Conservation (phyloP, 2,888 invertebrate genomes). For the Xestobium rufovillosum region DNA sequence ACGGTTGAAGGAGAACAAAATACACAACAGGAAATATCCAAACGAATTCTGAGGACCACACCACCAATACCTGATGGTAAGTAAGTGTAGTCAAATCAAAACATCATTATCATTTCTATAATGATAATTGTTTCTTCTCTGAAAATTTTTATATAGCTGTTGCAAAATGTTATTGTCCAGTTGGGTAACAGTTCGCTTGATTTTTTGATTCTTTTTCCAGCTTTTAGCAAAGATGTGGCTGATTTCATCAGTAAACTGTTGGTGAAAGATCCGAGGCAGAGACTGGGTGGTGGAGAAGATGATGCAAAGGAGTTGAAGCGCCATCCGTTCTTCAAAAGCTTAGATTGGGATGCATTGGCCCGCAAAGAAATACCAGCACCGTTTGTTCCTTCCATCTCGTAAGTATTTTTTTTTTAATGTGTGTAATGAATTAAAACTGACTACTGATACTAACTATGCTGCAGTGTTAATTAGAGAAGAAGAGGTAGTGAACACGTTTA, state of each 20-base stretch:
- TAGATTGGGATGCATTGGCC: constrained; percentile 80
- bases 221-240: constrained; percentile 62
- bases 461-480: too few relatives aligned
- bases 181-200: too few relatives aligned
- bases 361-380: constrained; percentile 75
- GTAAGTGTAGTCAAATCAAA: constrained; percentile 16
- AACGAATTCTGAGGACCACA: constrained; percentile 77
- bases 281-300: constrained; percentile 77
- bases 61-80: constrained; percentile 79
- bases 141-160: too few relatives aligned
- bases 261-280: constrained; percentile 80
- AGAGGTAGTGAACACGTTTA: too few relatives aligned
- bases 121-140: too few relatives aligned
- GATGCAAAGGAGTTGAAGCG: constrained; percentile 86
- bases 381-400: constrained; percentile 76
- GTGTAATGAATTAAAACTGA: constrained; percentile 1
- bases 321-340: constrained; percentile 78
- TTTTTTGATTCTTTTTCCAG: too few relatives aligned
- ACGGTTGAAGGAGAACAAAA: constrained; percentile 92
- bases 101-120: background rate
- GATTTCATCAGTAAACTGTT: constrained; percentile 77
- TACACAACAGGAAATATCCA: constrained; percentile 90
- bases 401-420: constrained; percentile 19
- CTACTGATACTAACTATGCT: too few relatives aligned
- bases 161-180: too few relatives aligned